These are phyloP conservation scores for Abramis brama DNA, from an alignment of 2,113 vertebrate species.

Conservation along the genomic window DNA sequence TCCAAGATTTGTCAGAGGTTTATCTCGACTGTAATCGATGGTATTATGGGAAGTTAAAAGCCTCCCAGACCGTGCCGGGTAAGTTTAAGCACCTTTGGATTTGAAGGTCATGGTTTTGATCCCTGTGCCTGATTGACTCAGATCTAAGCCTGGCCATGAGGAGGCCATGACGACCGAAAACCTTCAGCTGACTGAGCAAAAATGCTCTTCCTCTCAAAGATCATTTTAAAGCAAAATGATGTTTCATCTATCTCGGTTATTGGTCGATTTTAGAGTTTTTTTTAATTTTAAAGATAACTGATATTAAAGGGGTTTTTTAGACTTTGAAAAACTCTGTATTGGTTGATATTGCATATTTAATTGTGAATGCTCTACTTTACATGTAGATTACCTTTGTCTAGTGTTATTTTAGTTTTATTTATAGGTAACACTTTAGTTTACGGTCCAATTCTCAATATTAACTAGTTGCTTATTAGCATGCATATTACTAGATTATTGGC, in stretches of 20 bases:
- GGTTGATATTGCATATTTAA: too few relatives aligned
- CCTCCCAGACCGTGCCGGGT: slow-evolving; percentile 1
- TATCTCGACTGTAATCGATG: not conserved
- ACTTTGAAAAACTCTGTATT: too few relatives aligned
- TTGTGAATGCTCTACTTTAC: too few relatives aligned
- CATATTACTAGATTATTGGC: too few relatives aligned
- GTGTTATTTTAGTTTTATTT: too few relatives aligned
- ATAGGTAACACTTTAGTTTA: too few relatives aligned
- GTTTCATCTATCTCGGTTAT: not conserved
- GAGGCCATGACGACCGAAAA: not conserved
- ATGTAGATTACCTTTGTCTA: too few relatives aligned
- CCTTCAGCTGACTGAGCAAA: slow-evolving; percentile 54
- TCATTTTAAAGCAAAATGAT: not conserved
- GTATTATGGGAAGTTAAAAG: slow-evolving; percentile 23
- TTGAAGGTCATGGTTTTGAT: slow-evolving; percentile 56
- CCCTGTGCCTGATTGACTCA: slow-evolving; percentile 42
- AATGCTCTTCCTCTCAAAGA: not conserved
- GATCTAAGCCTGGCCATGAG: slow-evolving; percentile 20
- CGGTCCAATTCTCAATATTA: too few relatives aligned
- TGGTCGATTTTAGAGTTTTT: not conserved
- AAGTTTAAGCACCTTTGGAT: slow-evolving; percentile 49
- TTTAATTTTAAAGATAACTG: not conserved
- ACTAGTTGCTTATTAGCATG: too few relatives aligned
- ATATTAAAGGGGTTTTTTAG: too few relatives aligned
- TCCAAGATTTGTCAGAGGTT: not conserved